phyloP scores from a whole-genome alignment of 23 tunicate species.

The Diplosoma virens region DNA sequence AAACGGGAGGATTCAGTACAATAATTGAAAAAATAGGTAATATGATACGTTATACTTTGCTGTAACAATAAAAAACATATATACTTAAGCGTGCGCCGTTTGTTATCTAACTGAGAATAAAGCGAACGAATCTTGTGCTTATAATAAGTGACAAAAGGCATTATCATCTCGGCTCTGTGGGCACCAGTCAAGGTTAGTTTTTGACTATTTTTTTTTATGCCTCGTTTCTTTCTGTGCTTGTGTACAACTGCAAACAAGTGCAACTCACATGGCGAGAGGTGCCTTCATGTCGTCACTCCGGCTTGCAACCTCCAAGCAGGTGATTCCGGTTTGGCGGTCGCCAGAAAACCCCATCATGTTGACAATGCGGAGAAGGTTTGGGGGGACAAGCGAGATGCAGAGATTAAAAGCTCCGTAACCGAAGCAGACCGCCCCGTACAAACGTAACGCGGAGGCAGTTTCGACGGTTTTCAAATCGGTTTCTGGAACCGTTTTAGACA shows the following conservation, averaged over 20 bases:
- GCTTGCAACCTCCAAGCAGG: slow-evolving; percentile 47
- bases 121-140: no score
- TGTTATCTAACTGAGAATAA: no score
- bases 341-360: slow-evolving; percentile 81
- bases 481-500: background rate
- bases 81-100: no score
- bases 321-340: slow-evolving; percentile 52
- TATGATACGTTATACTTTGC: no score
- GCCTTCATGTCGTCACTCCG: slow-evolving; percentile 86
- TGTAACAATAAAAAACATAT: no score
- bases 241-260: background rate
- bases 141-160: no score
- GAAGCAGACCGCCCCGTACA: slow-evolving; percentile 70
- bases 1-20: no score
- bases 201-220: no score
- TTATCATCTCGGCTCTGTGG: no score
- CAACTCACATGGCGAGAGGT: slow-evolving; percentile 74
- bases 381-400: slow-evolving; percentile 75
- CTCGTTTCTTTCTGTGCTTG: no score
- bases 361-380: slow-evolving; percentile 59
- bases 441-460: slow-evolving; percentile 30
- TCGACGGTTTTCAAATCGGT: slow-evolving; percentile 12
- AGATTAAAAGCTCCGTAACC: slow-evolving; percentile 82
- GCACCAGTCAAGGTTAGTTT: no score
- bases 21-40: no score